Evolutionary conservation across 64 coral and sea anemone species (phyloP).

Genomic region (Anthopleura sola): DNA sequence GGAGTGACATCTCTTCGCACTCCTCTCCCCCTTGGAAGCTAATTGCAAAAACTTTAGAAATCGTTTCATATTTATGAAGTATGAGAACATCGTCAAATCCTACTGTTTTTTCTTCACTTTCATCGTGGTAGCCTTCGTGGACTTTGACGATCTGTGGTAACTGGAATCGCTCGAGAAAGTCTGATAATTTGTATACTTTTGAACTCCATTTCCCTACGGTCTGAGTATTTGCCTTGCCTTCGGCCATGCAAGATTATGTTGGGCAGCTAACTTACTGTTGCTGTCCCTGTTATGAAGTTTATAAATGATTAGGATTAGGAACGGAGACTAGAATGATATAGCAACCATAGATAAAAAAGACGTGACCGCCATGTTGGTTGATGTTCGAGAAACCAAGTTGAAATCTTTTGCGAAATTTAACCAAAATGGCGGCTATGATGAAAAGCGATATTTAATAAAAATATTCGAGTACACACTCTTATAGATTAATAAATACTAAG

Average conservation of each 20-base stretch:
- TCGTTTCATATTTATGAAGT: neutral
- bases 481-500: too few species aligned
- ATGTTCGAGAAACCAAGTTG: too few species aligned
- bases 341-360: too few species aligned
- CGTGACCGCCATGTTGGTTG: too few species aligned
- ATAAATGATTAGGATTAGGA: neutral
- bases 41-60: neutral
- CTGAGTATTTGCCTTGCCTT: neutral
- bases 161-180: conserved; percentile 3
- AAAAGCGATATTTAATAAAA: too few species aligned
- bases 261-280: neutral
- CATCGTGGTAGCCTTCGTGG: neutral
- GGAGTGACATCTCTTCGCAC: neutral
- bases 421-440: too few species aligned
- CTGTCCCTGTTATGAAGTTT: neutral
- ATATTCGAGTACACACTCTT: too few species aligned
- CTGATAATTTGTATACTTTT: neutral
- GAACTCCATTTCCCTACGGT: neutral
- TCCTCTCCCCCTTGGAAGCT: neutral
- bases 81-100: neutral
- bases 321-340: too few species aligned
- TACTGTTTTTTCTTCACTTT: neutral
- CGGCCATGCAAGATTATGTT: neutral
- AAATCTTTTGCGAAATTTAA: too few species aligned
- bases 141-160: conserved; percentile 31